phyloP scores from a whole-genome alignment of 2,888 invertebrate species.

The Hymenopus coronatus region DNA sequence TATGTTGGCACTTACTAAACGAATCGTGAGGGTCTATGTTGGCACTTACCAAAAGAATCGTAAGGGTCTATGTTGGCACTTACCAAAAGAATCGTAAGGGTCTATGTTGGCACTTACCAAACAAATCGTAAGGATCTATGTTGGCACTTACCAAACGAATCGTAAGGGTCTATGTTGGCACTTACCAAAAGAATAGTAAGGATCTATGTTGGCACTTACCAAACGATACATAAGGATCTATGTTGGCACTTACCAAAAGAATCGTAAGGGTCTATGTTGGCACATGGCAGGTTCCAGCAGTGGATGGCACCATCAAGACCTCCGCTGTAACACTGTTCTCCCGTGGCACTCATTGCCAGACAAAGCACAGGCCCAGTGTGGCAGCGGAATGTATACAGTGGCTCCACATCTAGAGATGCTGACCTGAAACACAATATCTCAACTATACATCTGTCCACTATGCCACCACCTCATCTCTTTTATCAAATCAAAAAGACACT shows the following conservation, averaged over 20 bases:
- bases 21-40: too few species aligned
- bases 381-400: constrained; percentile 96
- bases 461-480: too few species aligned
- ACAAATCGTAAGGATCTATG: too few species aligned
- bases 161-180: too few species aligned
- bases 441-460: not conserved
- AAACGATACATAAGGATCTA: constrained; percentile 96
- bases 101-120: too few species aligned
- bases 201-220: constrained; percentile 43
- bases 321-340: constrained; percentile 94
- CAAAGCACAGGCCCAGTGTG: constrained; percentile 94
- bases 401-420: constrained; percentile 95
- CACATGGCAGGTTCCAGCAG: constrained; percentile 90
- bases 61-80: too few species aligned
- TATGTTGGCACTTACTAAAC: too few species aligned
- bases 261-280: constrained; percentile 95
- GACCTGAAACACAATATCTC: constrained; percentile 52
- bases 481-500: constrained; percentile 31
- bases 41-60: too few species aligned
- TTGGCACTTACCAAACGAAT: too few species aligned
- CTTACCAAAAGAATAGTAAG: too few species aligned
- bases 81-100: too few species aligned
- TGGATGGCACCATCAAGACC: constrained; percentile 92
- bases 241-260: constrained; percentile 81
- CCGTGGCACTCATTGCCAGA: constrained; percentile 87